Evolutionary conservation across 2,797 vertebrate species (phyloP), one percentile per base, ranked within the genome.

Genomic region (Typhlichthys eigenmanni): DNA sequence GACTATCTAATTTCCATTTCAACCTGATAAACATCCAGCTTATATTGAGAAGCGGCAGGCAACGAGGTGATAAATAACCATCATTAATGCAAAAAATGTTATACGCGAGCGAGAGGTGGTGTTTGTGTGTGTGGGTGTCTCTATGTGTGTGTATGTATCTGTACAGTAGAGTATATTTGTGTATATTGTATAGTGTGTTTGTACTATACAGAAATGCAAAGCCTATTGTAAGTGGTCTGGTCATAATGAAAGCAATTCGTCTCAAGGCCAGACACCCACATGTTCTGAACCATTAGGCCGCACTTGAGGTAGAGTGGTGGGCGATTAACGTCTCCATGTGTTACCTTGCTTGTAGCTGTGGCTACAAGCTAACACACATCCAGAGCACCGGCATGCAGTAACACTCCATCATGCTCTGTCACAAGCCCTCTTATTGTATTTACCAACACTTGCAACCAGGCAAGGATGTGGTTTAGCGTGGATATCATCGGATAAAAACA

Each of bases 241-340:
- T 60, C 68, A 66, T 46, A 46, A 69, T 59, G 60, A 29, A 61
- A 38, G 58, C 58, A 50, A 80, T 82, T 66, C 68, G 63, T 78
- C 64, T 52, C 14, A 73, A 71, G 65, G 43, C 63, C 34, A 45
- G 49, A 51, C 29, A 38, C 34, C 7, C 34, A 38, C 34, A 38
- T 9, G 8, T 9, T 1, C 34, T 38, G 34, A 45, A 50, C 60
- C 63, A 72, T 72, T 77, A 71, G 66, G 57, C 60, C 17, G 43
- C 38, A 54, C 46, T 55, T 73, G 64, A 84, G 32, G 43, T 47
- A 76, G 69, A 70, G 54, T n/a, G n/a, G 11, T 48, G 64, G 50
- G 38, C 2, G 47, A 79, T 85, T 85, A 80, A 71, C 64, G 72
- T 69, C 62, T 68, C 49, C 29, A 55, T 71, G 69, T 58, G 74